A percentile compares a stretch with the other conserved stretches of the same genome.
phyloP scores from a whole-genome alignment of 2,888 invertebrate genomes.

The Drosophila emarginata region DNA sequence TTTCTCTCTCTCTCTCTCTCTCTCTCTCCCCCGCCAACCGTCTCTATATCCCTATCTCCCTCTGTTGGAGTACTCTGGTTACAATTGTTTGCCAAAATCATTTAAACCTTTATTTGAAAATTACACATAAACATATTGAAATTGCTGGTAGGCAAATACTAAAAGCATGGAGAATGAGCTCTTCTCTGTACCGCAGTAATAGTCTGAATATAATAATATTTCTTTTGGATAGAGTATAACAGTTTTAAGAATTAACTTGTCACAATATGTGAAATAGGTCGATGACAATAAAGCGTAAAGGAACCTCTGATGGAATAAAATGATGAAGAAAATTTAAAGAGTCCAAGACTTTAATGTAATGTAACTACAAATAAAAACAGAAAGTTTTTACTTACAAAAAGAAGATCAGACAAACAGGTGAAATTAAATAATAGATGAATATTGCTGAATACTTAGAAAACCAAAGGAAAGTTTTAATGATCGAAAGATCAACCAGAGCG shows the following conservation, averaged over 20 bases:
- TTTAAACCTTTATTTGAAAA: constrained; percentile 74
- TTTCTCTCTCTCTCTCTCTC: no score
- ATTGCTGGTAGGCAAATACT: constrained; percentile 5
- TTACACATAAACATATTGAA: constrained; percentile 75
- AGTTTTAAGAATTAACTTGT: neutral
- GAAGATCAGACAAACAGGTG: no score
- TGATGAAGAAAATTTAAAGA: no score
- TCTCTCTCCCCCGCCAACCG: neutral
- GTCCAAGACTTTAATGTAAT: no score
- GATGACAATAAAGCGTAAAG: no score
- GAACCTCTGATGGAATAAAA: no score
- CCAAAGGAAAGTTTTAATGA: no score
- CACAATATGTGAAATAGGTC: neutral
- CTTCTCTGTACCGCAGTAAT: constrained; percentile 16
- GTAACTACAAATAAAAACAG: no score
- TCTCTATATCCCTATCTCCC: neutral
- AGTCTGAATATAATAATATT: constrained; percentile 19
- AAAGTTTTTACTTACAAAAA: no score
- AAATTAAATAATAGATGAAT: no score
- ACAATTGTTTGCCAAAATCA: constrained; percentile 77
- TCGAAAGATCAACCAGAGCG: no score
- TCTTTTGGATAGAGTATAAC: neutral
- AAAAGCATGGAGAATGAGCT: neutral
- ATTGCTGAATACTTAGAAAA: no score
- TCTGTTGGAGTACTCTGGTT: neutral